Evolutionary conservation across 2,113 vertebrate genomes (phyloP).

Genomic region (Aix galericulata): DNA sequence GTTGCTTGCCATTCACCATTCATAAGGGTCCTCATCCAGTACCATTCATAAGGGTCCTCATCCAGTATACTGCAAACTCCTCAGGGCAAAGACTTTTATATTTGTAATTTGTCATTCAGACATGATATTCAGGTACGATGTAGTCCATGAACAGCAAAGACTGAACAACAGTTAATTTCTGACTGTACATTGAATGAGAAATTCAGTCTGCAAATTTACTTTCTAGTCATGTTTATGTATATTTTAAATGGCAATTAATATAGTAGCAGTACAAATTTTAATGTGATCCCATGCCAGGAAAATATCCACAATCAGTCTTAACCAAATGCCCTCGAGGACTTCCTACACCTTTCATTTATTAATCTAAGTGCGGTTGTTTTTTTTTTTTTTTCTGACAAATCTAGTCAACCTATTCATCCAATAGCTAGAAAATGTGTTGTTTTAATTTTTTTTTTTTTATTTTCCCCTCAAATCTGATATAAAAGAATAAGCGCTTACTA

Average conservation of each 20-base stretch:
- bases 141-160: not conserved
- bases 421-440: not conserved
- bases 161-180: not conserved
- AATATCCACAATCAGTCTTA: not conserved
- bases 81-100: not conserved
- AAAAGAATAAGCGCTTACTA: not conserved
- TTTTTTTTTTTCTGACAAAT: slow-evolving; percentile 6
- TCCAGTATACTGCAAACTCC: not conserved
- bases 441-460: not conserved
- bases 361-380: not conserved
- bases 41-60: not conserved
- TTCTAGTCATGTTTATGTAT: not conserved
- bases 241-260: not conserved
- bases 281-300: not conserved
- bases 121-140: not conserved
- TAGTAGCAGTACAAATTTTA: not conserved
- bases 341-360: not conserved
- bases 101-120: not conserved
- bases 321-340: not conserved
- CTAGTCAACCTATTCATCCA: not conserved
- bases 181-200: not conserved
- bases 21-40: not conserved
- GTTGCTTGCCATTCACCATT: not conserved
- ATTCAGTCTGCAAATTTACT: not conserved
- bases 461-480: not conserved